These are phyloP conservation scores for Tryphoninae sp. DNA, from an alignment of 2,888 invertebrate genomes.

Conservation along the genomic window DNA sequence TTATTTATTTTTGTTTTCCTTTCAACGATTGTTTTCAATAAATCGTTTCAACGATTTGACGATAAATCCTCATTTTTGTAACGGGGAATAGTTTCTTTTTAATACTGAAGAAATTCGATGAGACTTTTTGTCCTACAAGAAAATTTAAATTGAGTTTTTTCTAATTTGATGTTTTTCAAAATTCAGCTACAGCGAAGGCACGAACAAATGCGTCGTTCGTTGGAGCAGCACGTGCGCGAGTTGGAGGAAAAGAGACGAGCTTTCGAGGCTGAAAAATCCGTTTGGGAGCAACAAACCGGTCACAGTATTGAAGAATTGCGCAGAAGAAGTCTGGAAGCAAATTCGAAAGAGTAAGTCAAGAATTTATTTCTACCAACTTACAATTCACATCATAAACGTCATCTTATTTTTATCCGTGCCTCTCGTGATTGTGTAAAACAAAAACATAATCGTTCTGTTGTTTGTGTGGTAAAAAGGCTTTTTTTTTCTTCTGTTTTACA, in stretches of 20 bases:
- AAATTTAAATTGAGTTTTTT: background rate
- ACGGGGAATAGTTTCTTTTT: no score
- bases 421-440: conserved; percentile 57
- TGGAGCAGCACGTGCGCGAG: conserved; percentile 95
- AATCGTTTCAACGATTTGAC: no score
- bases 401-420: conserved; percentile 49
- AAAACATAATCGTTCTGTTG: conserved; percentile 39
- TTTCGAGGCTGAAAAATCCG: conserved; percentile 91
- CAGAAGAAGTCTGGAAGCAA: conserved; percentile 93
- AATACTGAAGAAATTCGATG: background rate
- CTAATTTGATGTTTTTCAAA: conserved; percentile 16
- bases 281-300: conserved; percentile 95
- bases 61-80: no score
- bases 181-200: conserved; percentile 91
- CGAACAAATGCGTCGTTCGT: conserved; percentile 89
- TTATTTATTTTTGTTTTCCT: background rate
- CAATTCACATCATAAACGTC: conserved; percentile 35
- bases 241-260: conserved; percentile 93
- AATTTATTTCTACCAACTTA: conserved; percentile 31
- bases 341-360: conserved; percentile 91
- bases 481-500: conserved; percentile 30
- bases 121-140: background rate
- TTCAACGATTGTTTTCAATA: background rate
- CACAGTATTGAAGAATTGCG: conserved; percentile 94
- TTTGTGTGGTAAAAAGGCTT: conserved; percentile 51